Evolutionary conservation across 2,113 vertebrate genomes (phyloP).

Genomic region (Circaetus gallicus): DNA sequence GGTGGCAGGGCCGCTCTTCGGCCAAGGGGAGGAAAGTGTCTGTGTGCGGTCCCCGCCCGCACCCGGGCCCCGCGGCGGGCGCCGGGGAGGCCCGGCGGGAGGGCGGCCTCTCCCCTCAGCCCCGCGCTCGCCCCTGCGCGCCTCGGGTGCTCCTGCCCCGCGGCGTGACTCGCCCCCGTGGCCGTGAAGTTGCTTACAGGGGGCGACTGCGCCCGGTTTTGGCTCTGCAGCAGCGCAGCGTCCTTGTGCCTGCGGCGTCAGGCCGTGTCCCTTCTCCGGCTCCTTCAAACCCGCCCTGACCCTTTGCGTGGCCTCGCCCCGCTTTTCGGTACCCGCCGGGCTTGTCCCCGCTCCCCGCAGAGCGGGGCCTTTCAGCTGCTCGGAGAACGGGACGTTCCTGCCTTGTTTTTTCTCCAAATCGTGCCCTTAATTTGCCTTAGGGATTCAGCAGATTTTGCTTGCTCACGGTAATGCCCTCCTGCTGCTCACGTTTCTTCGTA

Average conservation of each 20-base stretch:
- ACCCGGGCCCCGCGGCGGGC: too few relatives aligned
- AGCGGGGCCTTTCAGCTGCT: background rate
- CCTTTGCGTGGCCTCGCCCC: background rate
- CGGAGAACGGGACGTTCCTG: background rate
- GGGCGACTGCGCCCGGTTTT: accelerated
- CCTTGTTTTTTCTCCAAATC: background rate
- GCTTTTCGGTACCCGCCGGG: background rate
- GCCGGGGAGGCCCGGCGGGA: too few relatives aligned
- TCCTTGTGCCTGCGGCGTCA: background rate
- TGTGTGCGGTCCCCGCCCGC: background rate
- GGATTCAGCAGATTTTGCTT: background rate
- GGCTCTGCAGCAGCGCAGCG: background rate
- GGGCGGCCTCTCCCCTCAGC: background rate
- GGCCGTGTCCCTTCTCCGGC: background rate
- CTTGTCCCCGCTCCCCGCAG: too few relatives aligned
- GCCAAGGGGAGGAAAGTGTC: background rate
- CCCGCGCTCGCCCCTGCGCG: too few relatives aligned
- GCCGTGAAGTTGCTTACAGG: background rate
- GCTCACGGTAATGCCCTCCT: background rate
- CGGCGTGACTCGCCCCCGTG: background rate
- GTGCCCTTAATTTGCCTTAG: background rate
- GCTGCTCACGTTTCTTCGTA: background rate
- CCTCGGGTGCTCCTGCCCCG: too few relatives aligned
- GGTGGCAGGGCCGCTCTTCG: background rate
- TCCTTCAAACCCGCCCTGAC: background rate